A percentile compares a stretch with the other conserved stretches of the same genome.
These are phyloP conservation scores for Cybosia mesomella DNA, from an alignment of 2,888 invertebrate genomes.

Conservation along the genomic window DNA sequence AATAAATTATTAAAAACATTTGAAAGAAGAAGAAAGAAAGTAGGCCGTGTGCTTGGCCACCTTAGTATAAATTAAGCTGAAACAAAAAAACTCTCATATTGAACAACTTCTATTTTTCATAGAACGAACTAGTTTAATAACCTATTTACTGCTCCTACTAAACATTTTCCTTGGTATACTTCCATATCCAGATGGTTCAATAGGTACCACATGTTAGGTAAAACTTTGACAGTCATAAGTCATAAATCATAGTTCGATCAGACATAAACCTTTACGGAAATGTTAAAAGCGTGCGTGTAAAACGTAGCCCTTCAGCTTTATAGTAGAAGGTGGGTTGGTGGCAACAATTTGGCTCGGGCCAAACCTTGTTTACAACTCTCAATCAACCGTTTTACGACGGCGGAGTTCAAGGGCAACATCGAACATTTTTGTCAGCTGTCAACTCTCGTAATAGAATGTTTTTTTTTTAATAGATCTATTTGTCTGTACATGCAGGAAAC, in stretches of 20 bases:
- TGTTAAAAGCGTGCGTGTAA: conserved; percentile 37
- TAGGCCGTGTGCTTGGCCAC: no score
- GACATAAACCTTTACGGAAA: conserved; percentile 38
- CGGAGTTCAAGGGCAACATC: conserved; percentile 43
- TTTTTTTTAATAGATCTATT: neutral
- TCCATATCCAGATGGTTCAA: neutral
- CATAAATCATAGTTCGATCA: conserved; percentile 38
- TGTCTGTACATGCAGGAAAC: neutral
- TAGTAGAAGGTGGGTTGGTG: conserved; percentile 33
- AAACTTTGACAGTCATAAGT: neutral
- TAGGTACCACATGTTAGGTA: neutral
- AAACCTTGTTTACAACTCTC: conserved; percentile 47
- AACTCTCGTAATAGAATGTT: neutral
- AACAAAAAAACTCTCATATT: no score
- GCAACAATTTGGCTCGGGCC: conserved; percentile 28
- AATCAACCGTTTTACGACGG: conserved; percentile 39
- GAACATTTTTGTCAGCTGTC: conserved; percentile 19
- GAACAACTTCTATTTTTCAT: neutral
- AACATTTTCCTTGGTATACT: neutral
- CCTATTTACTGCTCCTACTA: neutral
- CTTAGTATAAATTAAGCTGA: no score
- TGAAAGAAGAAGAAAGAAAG: no score
- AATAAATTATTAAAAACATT: no score
- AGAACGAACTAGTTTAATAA: neutral
- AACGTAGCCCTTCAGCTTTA: conserved; percentile 46